Evolutionary conservation across 2,888 invertebrate species (phyloP), one percentile per base, ranked within the genome.

Genomic region (Entomobrya multifasciata): DNA sequence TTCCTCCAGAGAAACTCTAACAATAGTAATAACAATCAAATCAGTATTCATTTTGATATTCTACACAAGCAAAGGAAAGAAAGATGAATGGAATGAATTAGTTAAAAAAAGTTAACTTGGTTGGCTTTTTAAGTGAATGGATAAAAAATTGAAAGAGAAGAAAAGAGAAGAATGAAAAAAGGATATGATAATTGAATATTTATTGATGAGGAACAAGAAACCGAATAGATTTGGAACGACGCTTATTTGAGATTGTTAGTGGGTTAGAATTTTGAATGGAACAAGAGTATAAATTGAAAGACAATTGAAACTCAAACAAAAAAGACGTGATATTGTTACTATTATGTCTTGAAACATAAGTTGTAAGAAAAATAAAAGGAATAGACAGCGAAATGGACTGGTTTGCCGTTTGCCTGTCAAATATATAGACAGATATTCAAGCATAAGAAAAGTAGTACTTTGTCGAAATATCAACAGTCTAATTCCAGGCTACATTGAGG

Each of bases 31-130:
- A 4, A 49, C n/a, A 13, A 15, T 49, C 49, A 49, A 62, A 62
- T 62, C 62, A 62, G 62, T 62, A 62, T 62, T 62, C 62, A 62
- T 62, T 30, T 30, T 62, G n/a, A n/a, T 62, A 62, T 62, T 30
- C 36, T 36, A 36, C 36, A 36, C 36, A 36, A n/a, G n/a, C n/a
- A n/a, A n/a, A n/a, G 36, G 5, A 36, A 36, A 8, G 15, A 62
- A 13, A 27, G 6, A 62, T 62, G 62, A 36, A 11, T 30, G n/a
- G 15, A 62, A 30, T 62, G 62, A 62, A 36, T 62, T 62, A 30
- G 30, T 15, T n/a, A n/a, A 30, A 15, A 13, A 49, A 49, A n/a
- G 13, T 49, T 3, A n/a, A 49, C 2, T 49, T 11, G n/a, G n/a
- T 15, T n/a, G 13, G 13, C 49, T n/a, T 36, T 36, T 36, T 4